Base-by-base conservation (phyloP, 37 sponge, comb jelly and placozoan species). In the Chondrosia reniformis region DNA sequence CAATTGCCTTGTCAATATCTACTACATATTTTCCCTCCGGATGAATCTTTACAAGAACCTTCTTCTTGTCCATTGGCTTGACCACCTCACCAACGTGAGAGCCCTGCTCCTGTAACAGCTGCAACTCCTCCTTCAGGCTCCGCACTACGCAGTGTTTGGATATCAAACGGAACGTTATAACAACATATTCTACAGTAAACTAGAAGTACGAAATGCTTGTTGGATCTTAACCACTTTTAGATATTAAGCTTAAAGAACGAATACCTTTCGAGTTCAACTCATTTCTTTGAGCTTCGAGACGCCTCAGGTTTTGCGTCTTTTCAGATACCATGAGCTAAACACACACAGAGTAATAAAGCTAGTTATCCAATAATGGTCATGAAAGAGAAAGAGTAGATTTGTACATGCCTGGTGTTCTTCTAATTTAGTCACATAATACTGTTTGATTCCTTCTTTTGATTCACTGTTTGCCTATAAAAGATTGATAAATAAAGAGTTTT, bases 1-100 rank as follows among this genome's bases (percentile, higher is more conserved):
- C 93, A 31, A 94, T 98, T 24, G 33, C 76, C 79, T 98, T 98
- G 78, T 95, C 99, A 55, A 98, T 46, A 63, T 95, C 96, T 15
- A 98, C 99, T 63, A 98, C 99, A 88, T 84, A 98, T 77, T 98
- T 98, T 28, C 99, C 99, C 65, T 98, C 99, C 22, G 99, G 99
- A 39, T 95, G 99, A 0, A 98, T 91, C 94, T 98, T 98, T 22
- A 98, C 99, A 0, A 98, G 83, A 3, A 98, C 96, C 79, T 98
- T 98, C 87, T 98, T 90, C 84, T 95, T 98, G 89, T 95, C 96
- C 95, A 98, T 95, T 25, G 99, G 87, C 62, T 95, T 95, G 36
- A 98, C 74, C 19, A 98, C 99, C 79, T 98, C 99, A 13, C 94
- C 99, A 0, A 98, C 99, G 64, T 95, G 92, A 17, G 94, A 92